Evolutionary conservation across 2,797 vertebrate species (phyloP).

Genomic region (Cyclura pinguis): DNA sequence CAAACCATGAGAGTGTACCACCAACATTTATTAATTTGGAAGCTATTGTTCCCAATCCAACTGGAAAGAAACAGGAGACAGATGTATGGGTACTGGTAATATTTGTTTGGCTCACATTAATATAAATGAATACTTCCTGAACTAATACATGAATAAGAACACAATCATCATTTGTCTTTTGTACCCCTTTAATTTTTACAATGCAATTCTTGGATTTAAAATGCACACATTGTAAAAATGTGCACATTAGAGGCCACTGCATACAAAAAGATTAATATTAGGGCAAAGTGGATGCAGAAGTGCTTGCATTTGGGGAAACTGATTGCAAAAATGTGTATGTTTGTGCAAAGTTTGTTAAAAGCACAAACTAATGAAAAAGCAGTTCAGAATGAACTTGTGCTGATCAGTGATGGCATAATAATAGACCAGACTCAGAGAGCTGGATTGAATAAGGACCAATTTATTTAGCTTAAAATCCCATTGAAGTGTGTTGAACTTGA

Average conservation of each 20-base stretch:
- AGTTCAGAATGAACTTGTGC: background rate
- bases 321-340: background rate
- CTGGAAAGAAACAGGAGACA: background rate
- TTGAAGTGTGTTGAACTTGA: no score
- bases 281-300: no score
- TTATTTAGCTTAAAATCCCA: no score
- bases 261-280: background rate
- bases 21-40: constrained; percentile 62
- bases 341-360: background rate
- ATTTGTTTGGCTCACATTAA: constrained; percentile 23
- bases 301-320: no score
- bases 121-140: background rate
- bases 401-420: no score
- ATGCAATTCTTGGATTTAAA: background rate
- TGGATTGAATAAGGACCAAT: no score
- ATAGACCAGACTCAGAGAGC: no score
- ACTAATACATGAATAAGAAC: background rate
- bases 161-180: background rate
- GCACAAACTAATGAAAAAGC: background rate
- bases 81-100: constrained; percentile 19
- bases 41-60: constrained; percentile 34
- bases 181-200: background rate
- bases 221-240: background rate
- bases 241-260: background rate
- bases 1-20: constrained; percentile 44